Conservation (phyloP, 1,140 invertebrate genomes). For the Spodoptera litura region DNA sequence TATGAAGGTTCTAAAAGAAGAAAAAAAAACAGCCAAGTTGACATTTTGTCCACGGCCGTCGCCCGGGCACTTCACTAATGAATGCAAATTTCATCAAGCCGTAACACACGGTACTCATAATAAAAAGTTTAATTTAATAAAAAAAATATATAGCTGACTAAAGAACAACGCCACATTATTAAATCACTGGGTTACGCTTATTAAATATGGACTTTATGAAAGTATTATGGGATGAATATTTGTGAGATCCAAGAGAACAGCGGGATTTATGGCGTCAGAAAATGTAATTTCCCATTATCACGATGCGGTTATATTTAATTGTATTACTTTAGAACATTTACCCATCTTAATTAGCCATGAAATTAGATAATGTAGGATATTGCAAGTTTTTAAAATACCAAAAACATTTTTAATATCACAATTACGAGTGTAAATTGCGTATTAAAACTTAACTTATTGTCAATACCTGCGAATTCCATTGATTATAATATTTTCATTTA, state of each 20-base stretch:
- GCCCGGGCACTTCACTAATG: slow-evolving; percentile 66
- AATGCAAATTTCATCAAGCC: slow-evolving; percentile 77
- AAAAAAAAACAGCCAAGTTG: slow-evolving; percentile 64
- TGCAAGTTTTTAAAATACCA: too few relatives aligned
- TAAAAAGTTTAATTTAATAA: slow-evolving; percentile 63
- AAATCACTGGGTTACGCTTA: slow-evolving; percentile 47
- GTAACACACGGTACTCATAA: slow-evolving; percentile 65
- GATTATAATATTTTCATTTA: too few relatives aligned
- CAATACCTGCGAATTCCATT: too few relatives aligned
- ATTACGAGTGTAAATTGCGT: too few relatives aligned
- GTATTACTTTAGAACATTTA: too few relatives aligned
- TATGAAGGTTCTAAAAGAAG: slow-evolving; percentile 58
- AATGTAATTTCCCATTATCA: slow-evolving; percentile 8
- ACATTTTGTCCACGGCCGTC: slow-evolving; percentile 62
- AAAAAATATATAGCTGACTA: slow-evolving; percentile 53
- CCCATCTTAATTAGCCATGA: too few relatives aligned
- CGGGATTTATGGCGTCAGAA: slow-evolving; percentile 9
- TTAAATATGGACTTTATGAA: slow-evolving; percentile 37
- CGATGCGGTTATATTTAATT: background rate
- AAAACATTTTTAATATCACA: too few relatives aligned
- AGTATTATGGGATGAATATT: slow-evolving; percentile 5
- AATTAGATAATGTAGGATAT: too few relatives aligned
- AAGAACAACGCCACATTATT: slow-evolving; percentile 45
- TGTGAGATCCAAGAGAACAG: background rate
- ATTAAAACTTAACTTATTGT: too few relatives aligned